Evolutionary conservation across 2,113 vertebrate species (phyloP).

Genomic region (Sceloporus undulatus): DNA sequence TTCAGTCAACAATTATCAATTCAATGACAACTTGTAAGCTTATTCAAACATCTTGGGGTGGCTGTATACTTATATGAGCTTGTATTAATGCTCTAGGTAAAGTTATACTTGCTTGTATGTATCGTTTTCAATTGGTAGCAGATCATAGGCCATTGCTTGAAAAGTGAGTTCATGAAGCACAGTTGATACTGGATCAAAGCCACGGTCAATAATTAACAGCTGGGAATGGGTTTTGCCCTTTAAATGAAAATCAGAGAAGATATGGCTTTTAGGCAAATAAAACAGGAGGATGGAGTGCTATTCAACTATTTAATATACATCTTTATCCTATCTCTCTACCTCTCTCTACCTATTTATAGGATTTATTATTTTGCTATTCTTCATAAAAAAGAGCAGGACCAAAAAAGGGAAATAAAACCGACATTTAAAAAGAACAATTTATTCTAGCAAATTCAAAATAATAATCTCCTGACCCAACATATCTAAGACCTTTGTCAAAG

Average conservation of each 20-base stretch:
- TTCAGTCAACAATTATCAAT: not conserved
- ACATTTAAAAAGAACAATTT: not conserved
- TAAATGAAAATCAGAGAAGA: slow-evolving; percentile 38
- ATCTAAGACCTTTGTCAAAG: not conserved
- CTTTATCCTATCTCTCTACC: no score
- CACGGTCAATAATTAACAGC: slow-evolving; percentile 93
- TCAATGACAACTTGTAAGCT: not conserved
- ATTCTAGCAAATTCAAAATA: not conserved
- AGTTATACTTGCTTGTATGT: slow-evolving; percentile 88
- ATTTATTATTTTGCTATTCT: not conserved
- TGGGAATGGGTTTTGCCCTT: slow-evolving; percentile 95
- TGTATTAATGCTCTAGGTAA: slow-evolving; percentile 28
- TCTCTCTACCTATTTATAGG: not conserved
- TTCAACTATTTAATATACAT: not conserved
- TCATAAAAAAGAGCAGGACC: not conserved
- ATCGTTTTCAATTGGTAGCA: slow-evolving; percentile 92
- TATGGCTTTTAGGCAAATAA: not conserved
- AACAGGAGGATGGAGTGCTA: slow-evolving; percentile 7
- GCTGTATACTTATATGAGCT: not conserved
- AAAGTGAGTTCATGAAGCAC: slow-evolving; percentile 97
- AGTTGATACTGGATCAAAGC: slow-evolving; percentile 94
- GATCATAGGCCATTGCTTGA: slow-evolving; percentile 98
- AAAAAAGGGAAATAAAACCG: slow-evolving; percentile 15
- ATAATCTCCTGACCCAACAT: not conserved
- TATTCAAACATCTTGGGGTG: not conserved